phyloP scores from a whole-genome alignment of 30 jellyfish, hydroid and myxozoan species.

The Aurelia coerulea region DNA sequence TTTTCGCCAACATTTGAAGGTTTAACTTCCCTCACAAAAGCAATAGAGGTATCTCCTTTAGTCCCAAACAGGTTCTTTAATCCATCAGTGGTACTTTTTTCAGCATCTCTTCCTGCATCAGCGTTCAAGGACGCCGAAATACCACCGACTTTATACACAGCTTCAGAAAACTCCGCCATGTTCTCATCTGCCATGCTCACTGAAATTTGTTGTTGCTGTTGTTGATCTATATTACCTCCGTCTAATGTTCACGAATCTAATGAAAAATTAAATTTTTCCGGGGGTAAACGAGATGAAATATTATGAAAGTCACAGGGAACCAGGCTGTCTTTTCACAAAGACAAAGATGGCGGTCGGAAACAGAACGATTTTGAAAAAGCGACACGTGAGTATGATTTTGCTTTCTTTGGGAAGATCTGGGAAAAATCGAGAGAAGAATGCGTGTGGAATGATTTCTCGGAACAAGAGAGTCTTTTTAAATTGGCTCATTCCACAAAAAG shows the following conservation, averaged over 20 bases:
- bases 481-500: background rate
- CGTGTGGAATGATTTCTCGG: no score
- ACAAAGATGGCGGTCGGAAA: background rate
- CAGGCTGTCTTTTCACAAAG: background rate
- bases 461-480: no score
- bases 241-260: background rate
- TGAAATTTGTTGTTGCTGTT: conserved; percentile 1
- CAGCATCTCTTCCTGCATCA: background rate
- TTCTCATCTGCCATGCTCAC: background rate
- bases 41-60: background rate
- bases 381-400: conserved; percentile 2
- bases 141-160: conserved; percentile 52
- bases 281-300: no score
- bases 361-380: background rate
- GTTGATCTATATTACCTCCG: background rate
- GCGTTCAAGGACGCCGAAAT: conserved; percentile 38
- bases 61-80: conserved; percentile 17
- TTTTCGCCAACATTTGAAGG: background rate
- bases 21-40: background rate
- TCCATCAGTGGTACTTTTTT: background rate
- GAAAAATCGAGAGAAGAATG: no score
- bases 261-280: no score
- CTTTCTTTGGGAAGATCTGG: no score
- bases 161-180: conserved; percentile 36
- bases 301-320: no score